Evolutionary conservation across 2,888 invertebrate species (phyloP), one percentile per base, ranked within the genome.

Genomic region (Biston betularia): DNA sequence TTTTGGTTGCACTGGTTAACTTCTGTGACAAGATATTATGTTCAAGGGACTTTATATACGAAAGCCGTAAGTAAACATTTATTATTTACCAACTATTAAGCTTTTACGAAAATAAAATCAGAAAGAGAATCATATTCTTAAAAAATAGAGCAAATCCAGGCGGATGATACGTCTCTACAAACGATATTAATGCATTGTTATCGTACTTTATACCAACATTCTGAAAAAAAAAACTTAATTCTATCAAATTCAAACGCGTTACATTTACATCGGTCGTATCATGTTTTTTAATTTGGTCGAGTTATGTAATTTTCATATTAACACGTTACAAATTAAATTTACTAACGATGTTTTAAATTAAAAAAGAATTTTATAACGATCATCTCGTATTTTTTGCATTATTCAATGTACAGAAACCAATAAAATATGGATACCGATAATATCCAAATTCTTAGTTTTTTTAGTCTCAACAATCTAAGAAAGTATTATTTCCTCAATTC

Each of bases 361-460:
- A 34, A 6, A 34, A 44, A 44, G 6, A 15, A 38, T 6, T 14
- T 15, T 5, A 11, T 10, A 14, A 40, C 10, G 38, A 53, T 38
- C 38, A 6, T 8, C 38, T 38, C 38, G 35, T 52, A 53, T 35
- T 14, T 53, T 14, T 53, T 53, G 38, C 52, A 53, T 53, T 53
- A 38, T 14, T 35, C 38, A 15, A 8, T 53, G 52, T 15, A 15
- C 52, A 52, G 1, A 12, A 50, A 9, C 34, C 35, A 38, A 52
- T 53, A 14, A 15, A 38, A 53, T 52, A 9, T 8, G 14, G 35
- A 15, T 8, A 53, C 6, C 12, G 6, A 12, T 7, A 11, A 10
- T 14, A 33, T 35, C 34, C 12, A 8, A 11, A 49, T 38, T n/a
- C 6, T 38, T 38, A 38, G 5, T 14, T 14, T 38, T 53, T 38